Evolutionary conservation across 2,113 vertebrate species (phyloP).

Genomic region (Amphiprion ocellaris): DNA sequence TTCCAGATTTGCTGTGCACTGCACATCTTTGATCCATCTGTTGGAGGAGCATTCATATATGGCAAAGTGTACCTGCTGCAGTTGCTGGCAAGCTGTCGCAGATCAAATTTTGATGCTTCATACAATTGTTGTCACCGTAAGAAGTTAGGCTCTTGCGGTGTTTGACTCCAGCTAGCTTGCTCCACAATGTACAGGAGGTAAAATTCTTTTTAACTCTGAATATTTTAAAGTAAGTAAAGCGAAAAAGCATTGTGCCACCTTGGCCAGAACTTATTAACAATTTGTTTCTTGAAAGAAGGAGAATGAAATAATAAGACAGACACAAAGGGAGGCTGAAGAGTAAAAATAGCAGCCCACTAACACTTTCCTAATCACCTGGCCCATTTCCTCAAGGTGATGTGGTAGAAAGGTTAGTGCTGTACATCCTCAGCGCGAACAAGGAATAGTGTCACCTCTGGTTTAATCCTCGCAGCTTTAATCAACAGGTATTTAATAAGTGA

Average conservation of each 20-base stretch:
- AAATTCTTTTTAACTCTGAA: conserved; percentile 32
- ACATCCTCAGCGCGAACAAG: conserved; percentile 31
- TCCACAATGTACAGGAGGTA: not conserved
- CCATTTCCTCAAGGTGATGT: conserved; percentile 68
- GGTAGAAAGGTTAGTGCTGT: conserved; percentile 49
- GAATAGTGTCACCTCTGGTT: conserved; percentile 34
- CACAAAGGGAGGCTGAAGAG: conserved; percentile 26
- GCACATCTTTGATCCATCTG: conserved; percentile 87
- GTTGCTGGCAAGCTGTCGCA: conserved; percentile 81
- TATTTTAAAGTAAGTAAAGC: conserved; percentile 20
- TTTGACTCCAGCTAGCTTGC: conserved; percentile 14
- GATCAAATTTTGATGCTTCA: conserved; percentile 80
- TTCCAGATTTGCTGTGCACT: conserved; percentile 85
- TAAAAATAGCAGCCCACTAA: conserved; percentile 74
- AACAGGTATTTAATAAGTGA: conserved; percentile 49
- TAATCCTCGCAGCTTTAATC: conserved; percentile 46
- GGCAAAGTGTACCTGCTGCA: conserved; percentile 82
- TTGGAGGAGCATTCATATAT: conserved; percentile 78
- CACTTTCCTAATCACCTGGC: conserved; percentile 69
- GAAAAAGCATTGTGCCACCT: conserved; percentile 8
- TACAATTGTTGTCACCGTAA: conserved; percentile 74
- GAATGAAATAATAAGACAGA: conserved; percentile 48
- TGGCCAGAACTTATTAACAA: conserved; percentile 7
- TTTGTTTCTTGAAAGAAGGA: conserved; percentile 34
- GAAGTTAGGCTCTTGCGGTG: conserved; percentile 65